Evolutionary conservation across 2,797 vertebrate genomes (phyloP).

Genomic region (Parambassis ranga): DNA sequence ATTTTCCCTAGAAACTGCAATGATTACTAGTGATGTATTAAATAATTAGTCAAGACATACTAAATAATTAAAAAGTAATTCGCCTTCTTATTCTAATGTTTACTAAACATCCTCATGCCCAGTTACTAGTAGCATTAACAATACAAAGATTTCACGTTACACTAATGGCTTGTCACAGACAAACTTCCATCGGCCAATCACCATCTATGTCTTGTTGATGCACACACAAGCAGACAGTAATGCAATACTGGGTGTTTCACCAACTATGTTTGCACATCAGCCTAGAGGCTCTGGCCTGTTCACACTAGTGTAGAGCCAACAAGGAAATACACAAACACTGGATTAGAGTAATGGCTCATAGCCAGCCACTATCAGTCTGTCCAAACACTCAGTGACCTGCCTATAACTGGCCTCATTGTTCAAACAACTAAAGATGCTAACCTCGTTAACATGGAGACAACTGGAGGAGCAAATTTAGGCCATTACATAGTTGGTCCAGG

Average conservation of each 20-base stretch:
- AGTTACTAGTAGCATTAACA: neutral
- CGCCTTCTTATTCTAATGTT: too few relatives aligned
- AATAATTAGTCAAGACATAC: too few relatives aligned
- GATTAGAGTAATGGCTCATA: constrained; percentile 59
- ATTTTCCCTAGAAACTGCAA: too few relatives aligned
- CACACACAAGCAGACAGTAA: constrained; percentile 32
- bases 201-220: neutral
- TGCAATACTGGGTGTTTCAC: constrained; percentile 49
- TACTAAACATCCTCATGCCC: too few relatives aligned
- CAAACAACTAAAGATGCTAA: constrained; percentile 48
- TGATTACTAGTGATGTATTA: too few relatives aligned
- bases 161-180: neutral
- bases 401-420: constrained; percentile 44
- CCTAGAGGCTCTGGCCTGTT: constrained; percentile 39
- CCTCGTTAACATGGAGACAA: neutral
- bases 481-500: neutral
- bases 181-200: neutral
- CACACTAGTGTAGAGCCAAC: constrained; percentile 64
- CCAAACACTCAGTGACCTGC: constrained; percentile 66
- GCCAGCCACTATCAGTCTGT: constrained; percentile 68
- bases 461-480: neutral
- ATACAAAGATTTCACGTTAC: neutral
- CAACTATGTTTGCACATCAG: constrained; percentile 63
- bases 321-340: constrained; percentile 70
- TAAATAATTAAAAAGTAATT: too few relatives aligned